These are phyloP conservation scores for Chrysomela aeneicollis DNA, from an alignment of 2,888 invertebrate genomes.

Conservation along the genomic window DNA sequence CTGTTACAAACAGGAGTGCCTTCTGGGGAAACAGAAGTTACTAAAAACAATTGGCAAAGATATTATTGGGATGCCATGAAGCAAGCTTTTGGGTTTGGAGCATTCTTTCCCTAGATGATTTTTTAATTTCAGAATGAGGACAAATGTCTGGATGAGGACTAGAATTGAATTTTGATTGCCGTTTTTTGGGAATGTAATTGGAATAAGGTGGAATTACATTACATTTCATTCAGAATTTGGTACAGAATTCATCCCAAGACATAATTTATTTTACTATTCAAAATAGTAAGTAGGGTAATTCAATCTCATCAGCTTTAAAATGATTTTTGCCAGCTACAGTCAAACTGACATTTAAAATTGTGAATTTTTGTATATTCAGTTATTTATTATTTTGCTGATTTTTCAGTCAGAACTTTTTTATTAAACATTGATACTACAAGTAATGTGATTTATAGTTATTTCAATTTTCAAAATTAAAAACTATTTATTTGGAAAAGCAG, in stretches of 20 bases:
- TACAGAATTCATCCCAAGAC: neutral
- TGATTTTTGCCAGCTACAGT: neutral
- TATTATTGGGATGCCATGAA: conserved; percentile 97
- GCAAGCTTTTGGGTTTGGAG: conserved; percentile 89
- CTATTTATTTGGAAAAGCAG: no score
- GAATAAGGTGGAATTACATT: neutral
- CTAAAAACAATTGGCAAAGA: conserved; percentile 88
- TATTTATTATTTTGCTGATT: neutral
- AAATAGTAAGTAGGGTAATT: neutral
- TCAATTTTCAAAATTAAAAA: no score
- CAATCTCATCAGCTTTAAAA: neutral
- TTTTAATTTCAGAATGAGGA: neutral
- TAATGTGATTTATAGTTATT: neutral
- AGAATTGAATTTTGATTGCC: conserved; percentile 7
- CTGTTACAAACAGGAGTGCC: conserved; percentile 89
- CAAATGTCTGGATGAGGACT: neutral
- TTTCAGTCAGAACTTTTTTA: neutral
- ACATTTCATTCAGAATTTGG: neutral
- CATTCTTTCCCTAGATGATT: conserved; percentile 62
- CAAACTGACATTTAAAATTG: neutral
- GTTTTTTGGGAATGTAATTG: neutral
- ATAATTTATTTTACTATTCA: neutral
- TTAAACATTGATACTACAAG: neutral
- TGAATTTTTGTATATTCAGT: neutral
- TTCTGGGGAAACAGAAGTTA: conserved; percentile 76